These are phyloP conservation scores for Mustela lutreola DNA, from an alignment of 2,113 vertebrate species.

Conservation along the genomic window DNA sequence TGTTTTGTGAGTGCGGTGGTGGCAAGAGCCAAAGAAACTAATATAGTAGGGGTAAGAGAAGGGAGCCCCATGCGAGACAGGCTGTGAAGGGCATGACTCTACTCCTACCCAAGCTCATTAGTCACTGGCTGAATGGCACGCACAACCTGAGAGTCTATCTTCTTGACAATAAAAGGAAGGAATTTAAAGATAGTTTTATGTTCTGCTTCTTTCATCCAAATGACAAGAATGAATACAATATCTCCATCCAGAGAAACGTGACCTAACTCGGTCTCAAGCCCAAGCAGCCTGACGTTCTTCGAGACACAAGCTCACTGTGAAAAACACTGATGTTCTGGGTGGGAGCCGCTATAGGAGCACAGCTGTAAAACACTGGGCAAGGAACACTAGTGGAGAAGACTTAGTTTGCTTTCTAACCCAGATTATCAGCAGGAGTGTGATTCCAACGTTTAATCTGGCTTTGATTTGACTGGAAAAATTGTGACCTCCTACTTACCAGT, in stretches of 20 bases:
- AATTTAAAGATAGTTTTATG: constrained; percentile 70
- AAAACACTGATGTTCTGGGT: fast-evolving
- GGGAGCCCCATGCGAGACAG: constrained; percentile 67
- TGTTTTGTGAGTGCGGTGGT: constrained; percentile 72
- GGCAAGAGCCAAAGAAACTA: constrained; percentile 78
- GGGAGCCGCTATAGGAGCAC: background rate
- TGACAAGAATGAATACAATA: background rate
- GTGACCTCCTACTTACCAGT: background rate
- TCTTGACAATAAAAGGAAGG: constrained; percentile 75
- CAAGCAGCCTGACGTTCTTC: background rate
- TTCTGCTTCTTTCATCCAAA: constrained; percentile 53
- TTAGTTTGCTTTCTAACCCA: background rate
- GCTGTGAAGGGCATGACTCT: constrained; percentile 78
- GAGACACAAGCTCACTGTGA: background rate
- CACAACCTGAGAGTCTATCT: constrained; percentile 42
- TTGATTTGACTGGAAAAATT: background rate
- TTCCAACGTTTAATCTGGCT: background rate
- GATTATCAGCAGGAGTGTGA: background rate
- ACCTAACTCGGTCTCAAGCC: background rate
- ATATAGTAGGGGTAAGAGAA: constrained; percentile 71
- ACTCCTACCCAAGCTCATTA: constrained; percentile 54
- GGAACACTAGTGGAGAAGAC: background rate
- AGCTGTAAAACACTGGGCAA: background rate
- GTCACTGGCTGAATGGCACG: constrained; percentile 62
- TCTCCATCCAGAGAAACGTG: background rate